A percentile compares a stretch with the other conserved stretches of the same genome.
These are phyloP conservation scores for Sinocyclocheilus anshuiensis DNA, from an alignment of 2,113 vertebrate genomes.

Conservation along the genomic window DNA sequence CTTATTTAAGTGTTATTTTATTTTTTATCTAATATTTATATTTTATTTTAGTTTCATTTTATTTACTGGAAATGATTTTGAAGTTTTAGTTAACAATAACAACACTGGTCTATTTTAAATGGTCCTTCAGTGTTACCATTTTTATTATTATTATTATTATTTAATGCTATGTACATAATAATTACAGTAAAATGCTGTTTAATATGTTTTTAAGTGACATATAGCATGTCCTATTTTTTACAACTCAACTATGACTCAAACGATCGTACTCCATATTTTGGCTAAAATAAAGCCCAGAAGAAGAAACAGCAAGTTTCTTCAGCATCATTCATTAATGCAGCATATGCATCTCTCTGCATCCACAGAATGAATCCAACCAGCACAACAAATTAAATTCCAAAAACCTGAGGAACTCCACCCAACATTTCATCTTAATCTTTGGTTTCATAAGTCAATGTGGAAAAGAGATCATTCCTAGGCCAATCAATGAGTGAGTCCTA, in stretches of 20 bases:
- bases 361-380: background rate
- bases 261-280: background rate
- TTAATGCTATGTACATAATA: no score
- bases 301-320: background rate
- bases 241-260: background rate
- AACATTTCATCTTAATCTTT: constrained; percentile 10
- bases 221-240: no score
- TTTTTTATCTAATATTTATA: no score
- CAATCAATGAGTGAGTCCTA: constrained; percentile 24
- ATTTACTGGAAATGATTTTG: no score
- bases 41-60: no score
- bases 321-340: background rate
- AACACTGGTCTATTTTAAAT: no score
- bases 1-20: no score
- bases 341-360: background rate
- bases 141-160: no score
- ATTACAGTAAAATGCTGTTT: no score
- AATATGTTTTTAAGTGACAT: no score
- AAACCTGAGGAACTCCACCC: background rate
- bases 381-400: constrained; percentile 12
- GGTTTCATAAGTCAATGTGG: background rate
- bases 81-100: no score
- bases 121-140: no score
- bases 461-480: constrained; percentile 5
- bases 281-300: constrained; percentile 13